Evolutionary conservation across 2,888 invertebrate species (phyloP).

Genomic region (Drosophila leonis): DNA sequence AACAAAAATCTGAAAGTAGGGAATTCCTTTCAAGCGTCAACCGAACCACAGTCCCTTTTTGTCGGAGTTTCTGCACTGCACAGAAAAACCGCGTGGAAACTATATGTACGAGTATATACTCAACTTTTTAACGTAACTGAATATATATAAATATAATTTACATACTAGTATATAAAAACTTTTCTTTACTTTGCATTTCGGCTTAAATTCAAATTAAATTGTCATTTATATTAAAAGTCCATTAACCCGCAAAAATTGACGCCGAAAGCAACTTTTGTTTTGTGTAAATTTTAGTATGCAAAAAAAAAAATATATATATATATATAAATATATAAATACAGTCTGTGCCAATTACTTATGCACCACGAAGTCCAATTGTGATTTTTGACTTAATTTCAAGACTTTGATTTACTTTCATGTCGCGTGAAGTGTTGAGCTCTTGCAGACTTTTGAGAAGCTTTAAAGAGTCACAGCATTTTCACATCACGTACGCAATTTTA

Average conservation of each 20-base stretch:
- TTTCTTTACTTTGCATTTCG: constrained; percentile 15
- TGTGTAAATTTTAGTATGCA: not conserved
- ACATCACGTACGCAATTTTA: constrained; percentile 74
- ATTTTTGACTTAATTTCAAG: constrained; percentile 19
- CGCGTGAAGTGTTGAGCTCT: constrained; percentile 26
- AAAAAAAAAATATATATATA: not conserved
- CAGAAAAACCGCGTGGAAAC: not conserved
- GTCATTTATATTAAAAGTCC: constrained; percentile 53
- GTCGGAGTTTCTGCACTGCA: not conserved
- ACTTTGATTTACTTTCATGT: constrained; percentile 33
- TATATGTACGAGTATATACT: not conserved
- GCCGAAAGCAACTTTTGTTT: constrained; percentile 23
- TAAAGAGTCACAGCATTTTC: constrained; percentile 35
- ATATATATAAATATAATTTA: constrained; percentile 20
- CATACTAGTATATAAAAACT: constrained; percentile 21
- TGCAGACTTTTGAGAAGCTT: constrained; percentile 37
- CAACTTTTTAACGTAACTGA: not conserved
- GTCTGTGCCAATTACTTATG: constrained; percentile 9
- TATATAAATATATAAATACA: constrained; percentile 12
- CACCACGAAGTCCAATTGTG: not conserved
- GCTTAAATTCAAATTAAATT: constrained; percentile 50
- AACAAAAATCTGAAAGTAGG: not conserved
- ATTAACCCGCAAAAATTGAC: constrained; percentile 36
- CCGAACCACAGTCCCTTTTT: not conserved
- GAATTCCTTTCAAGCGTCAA: not conserved